Base-by-base conservation (phyloP, 2,888 invertebrate genomes). In the Hypena proboscidalis region DNA sequence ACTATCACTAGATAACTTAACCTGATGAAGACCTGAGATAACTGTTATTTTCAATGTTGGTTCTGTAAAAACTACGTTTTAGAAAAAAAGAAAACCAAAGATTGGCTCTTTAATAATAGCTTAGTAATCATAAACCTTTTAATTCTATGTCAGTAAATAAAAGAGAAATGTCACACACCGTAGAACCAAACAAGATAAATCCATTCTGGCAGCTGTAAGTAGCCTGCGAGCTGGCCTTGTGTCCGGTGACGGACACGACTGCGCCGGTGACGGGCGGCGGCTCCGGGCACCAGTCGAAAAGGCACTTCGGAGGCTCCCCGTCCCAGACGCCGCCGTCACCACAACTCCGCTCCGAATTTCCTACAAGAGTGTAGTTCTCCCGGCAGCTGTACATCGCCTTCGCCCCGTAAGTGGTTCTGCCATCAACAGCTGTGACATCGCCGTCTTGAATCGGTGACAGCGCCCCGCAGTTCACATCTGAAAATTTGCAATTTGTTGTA, bases 271-370 rank as follows among this genome's bases (percentile, higher is more conserved):
- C 94, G 19, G 92, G 91, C 0, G 95, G 95, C 0, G 97, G 97
- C 52, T 96, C 95, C 0, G 96, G 95, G 76, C 97, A 97, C 97
- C 97, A 95, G 83, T 97, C 95, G 74, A 95, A 96, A 31, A 97
- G 85, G 78, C 97, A 97, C 66, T 95, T 94, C 0, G 97, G 96
- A 4, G 95, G 92, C 39, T 94, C 93, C 0, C 95, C 96, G 27
- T 93, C 94, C 97, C 97, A 97, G 32, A 92, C 81, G 0, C 95
- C 96, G 22, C 93, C 93, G 43, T 95, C 93, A 0, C 93, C 93
- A 70, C 97, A 97, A n/a, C 90, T 87, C 11, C 97, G 88, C 48
- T 93, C 93, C 30, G 93, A 92, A 55, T 90, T 93, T 0, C 97
- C 97, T 3, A 95, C 94, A 1, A 97, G 85, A 0, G 97, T 97